A percentile compares a stretch with the other conserved stretches of the same genome.
Conservation (phyloP, 2,888 invertebrate species). For the Cantharis rustica region DNA sequence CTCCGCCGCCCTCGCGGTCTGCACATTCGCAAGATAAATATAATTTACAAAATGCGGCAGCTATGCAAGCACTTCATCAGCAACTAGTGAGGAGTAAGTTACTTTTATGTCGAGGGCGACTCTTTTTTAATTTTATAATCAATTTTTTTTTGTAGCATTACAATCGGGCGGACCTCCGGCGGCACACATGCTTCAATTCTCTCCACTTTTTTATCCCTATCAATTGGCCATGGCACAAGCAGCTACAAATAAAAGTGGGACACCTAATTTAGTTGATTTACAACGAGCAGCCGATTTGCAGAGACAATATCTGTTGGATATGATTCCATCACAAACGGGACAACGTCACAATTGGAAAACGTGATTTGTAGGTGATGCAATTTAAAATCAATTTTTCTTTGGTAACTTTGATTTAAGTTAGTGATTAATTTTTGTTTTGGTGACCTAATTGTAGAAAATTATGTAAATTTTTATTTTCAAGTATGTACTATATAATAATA, state of each 20-base stretch:
- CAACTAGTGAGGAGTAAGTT: constrained; percentile 77
- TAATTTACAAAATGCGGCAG: constrained; percentile 65
- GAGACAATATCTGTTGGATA: constrained; percentile 93
- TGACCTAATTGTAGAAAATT: background rate
- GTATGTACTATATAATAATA: constrained; percentile 15
- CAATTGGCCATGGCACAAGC: constrained; percentile 86
- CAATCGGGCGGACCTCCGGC: constrained; percentile 69
- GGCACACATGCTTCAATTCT: constrained; percentile 88
- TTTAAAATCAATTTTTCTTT: constrained; percentile 19
- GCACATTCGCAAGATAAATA: constrained; percentile 55
- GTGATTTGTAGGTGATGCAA: constrained; percentile 55
- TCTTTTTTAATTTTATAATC: background rate
- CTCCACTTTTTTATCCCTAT: constrained; percentile 86
- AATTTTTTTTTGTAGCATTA: constrained; percentile 57
- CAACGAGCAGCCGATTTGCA: constrained; percentile 88
- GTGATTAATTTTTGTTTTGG: background rate
- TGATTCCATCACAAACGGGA: constrained; percentile 77
- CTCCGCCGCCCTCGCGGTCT: constrained; percentile 50
- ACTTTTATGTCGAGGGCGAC: background rate
- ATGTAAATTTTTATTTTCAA: constrained; percentile 15
- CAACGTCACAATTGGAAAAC: constrained; percentile 67
- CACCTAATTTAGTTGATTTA: constrained; percentile 72
- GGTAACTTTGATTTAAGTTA: constrained; percentile 1
- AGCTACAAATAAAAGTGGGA: constrained; percentile 56
- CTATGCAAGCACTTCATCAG: constrained; percentile 84